Conservation (phyloP, 2,113 vertebrate genomes). For the Solenodon paradoxus region DNA sequence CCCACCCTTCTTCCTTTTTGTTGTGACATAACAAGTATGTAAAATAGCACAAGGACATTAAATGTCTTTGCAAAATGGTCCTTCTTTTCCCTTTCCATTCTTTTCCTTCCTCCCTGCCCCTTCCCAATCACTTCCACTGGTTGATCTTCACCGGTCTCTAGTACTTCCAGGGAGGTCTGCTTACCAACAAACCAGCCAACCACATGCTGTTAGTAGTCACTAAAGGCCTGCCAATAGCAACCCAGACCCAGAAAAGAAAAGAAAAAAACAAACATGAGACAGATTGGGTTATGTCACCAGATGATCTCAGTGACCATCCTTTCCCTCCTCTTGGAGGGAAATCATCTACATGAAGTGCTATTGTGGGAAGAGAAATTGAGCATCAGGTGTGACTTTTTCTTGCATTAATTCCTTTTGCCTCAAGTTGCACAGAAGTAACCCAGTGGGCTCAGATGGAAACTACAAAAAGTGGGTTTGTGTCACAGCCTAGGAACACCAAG, state of each 20-base stretch:
- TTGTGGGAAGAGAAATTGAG: neutral
- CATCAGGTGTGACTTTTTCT: too few relatives aligned
- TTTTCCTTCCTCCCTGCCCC: neutral
- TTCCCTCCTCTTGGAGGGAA: neutral
- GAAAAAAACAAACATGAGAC: too few relatives aligned
- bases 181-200: neutral
- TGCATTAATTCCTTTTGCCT: neutral
- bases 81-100: neutral
- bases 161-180: neutral
- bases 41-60: neutral
- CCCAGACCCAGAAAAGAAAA: neutral
- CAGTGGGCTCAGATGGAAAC: too few relatives aligned
- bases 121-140: neutral
- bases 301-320: neutral
- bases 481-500: neutral
- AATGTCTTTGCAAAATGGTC: neutral
- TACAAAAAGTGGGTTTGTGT: neutral
- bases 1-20: neutral
- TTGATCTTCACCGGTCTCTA: neutral
- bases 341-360: neutral
- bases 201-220: accelerated
- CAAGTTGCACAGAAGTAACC: neutral
- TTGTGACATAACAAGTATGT: neutral
- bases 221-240: too few relatives aligned
- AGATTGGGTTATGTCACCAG: neutral